A percentile compares a stretch with the other conserved stretches of the same genome.
Conservation (phyloP, 2,888 invertebrate genomes). For the Polyommatus icarus region DNA sequence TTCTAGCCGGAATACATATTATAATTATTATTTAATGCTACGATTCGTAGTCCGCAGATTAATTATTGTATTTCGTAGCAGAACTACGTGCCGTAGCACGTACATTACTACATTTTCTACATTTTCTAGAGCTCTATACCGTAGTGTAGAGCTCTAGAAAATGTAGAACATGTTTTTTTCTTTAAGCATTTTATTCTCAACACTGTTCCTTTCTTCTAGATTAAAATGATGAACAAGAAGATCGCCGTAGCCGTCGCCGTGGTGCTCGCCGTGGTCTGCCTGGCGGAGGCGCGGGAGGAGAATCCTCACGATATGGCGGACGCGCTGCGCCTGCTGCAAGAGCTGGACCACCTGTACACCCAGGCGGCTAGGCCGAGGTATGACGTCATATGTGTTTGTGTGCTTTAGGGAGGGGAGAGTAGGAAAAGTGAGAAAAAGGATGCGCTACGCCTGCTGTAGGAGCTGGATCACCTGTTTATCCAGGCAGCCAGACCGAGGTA, state of each 20-base stretch:
- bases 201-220: constrained; percentile 21
- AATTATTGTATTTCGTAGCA: no score
- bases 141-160: no score
- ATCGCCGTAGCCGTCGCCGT: constrained; percentile 60
- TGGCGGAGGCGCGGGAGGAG: constrained; percentile 70
- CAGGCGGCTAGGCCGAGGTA: constrained; percentile 85
- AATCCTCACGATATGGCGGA: constrained; percentile 83
- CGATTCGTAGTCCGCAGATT: no score
- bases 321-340: constrained; percentile 83
- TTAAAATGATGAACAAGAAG: constrained; percentile 70
- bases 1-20: no score
- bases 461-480: constrained; percentile 83
- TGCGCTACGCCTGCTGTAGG: constrained; percentile 83
- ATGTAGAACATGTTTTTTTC: no score
- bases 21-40: no score
- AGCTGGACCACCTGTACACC: constrained; percentile 84
- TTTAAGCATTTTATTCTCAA: no score
- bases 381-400: constrained; percentile 1
- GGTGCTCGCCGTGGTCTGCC: constrained; percentile 60
- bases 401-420: constrained; percentile 61
- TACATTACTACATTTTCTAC: no score
- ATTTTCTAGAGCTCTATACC: no score
- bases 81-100: no score
- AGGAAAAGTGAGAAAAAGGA: constrained; percentile 81
- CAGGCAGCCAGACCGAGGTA: constrained; percentile 85